Conservation (phyloP, 2,113 vertebrate genomes). For the Sorex araneus region DNA sequence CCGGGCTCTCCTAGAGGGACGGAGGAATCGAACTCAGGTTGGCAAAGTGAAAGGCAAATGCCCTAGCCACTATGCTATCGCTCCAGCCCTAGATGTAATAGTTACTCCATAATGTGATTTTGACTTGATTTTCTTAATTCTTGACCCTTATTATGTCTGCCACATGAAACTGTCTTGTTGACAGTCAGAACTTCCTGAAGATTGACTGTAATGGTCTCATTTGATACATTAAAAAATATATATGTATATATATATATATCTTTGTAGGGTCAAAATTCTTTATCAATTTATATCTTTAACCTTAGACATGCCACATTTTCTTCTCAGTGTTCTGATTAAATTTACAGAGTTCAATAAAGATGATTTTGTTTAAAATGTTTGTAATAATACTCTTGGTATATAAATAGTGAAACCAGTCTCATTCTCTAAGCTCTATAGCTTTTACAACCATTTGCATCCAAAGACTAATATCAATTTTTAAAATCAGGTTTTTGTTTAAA, state of each 20-base stretch:
- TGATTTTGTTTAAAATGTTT: slow-evolving; percentile 7
- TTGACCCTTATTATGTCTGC: not conserved
- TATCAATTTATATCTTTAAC: slow-evolving; percentile 46
- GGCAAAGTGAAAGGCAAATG: no score
- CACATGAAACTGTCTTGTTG: not conserved
- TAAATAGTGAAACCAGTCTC: slow-evolving; percentile 30
- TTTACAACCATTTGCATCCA: slow-evolving; percentile 31
- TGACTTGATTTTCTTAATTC: not conserved
- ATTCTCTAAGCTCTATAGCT: slow-evolving; percentile 4
- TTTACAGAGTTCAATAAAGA: slow-evolving; percentile 3
- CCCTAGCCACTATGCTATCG: no score
- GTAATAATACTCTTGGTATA: slow-evolving; percentile 41
- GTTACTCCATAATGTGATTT: not conserved
- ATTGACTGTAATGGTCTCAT: not conserved
- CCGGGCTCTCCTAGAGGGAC: no score
- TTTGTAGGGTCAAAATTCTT: not conserved
- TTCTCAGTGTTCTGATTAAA: not conserved
- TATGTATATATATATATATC: not conserved
- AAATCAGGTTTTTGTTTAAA: slow-evolving; percentile 52
- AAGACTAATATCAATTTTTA: slow-evolving; percentile 47
- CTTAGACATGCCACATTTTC: slow-evolving; percentile 3
- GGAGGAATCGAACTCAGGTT: no score
- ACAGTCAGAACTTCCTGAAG: not conserved
- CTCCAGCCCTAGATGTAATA: not conserved
- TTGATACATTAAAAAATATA: not conserved